A percentile compares a stretch with the other conserved stretches of the same genome.
These are phyloP conservation scores for Lasioglossum lativentre DNA, from an alignment of 2,888 invertebrate species.

Conservation along the genomic window DNA sequence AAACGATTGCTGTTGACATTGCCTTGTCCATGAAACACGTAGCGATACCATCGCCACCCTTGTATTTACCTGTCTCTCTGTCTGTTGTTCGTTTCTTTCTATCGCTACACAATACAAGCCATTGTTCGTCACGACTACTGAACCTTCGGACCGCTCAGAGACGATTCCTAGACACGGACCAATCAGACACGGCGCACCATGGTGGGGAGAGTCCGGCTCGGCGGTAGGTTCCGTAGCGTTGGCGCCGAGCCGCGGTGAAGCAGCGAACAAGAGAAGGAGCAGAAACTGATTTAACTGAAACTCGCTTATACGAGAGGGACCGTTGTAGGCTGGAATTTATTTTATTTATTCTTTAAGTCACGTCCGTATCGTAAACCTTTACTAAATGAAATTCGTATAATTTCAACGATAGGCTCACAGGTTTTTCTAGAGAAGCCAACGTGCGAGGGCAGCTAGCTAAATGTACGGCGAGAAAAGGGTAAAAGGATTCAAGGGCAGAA, in stretches of 20 bases:
- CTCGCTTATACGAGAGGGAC: too few relatives aligned
- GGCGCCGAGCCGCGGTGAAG: too few relatives aligned
- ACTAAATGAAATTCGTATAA: background rate
- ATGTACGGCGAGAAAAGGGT: background rate
- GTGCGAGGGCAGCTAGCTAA: background rate
- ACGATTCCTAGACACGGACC: too few relatives aligned
- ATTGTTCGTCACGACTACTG: background rate
- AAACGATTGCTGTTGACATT: slow-evolving; percentile 4
- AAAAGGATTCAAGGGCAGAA: slow-evolving; percentile 12
- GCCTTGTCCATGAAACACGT: slow-evolving; percentile 24
- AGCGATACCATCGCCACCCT: background rate
- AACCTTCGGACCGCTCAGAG: too few relatives aligned
- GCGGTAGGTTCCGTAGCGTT: too few relatives aligned
- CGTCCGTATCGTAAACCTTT: too few relatives aligned
- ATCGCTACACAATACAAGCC: background rate
- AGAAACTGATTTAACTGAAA: too few relatives aligned
- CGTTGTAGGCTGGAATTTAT: too few relatives aligned
- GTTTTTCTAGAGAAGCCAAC: background rate
- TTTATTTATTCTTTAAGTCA: too few relatives aligned
- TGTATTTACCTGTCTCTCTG: background rate
- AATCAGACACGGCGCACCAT: too few relatives aligned
- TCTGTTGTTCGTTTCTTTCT: background rate
- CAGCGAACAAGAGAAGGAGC: too few relatives aligned
- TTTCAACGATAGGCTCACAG: background rate
- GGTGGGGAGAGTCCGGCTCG: too few relatives aligned